Conservation (phyloP, 1,140 invertebrate genomes). For the Heliconius hewitsoni region DNA sequence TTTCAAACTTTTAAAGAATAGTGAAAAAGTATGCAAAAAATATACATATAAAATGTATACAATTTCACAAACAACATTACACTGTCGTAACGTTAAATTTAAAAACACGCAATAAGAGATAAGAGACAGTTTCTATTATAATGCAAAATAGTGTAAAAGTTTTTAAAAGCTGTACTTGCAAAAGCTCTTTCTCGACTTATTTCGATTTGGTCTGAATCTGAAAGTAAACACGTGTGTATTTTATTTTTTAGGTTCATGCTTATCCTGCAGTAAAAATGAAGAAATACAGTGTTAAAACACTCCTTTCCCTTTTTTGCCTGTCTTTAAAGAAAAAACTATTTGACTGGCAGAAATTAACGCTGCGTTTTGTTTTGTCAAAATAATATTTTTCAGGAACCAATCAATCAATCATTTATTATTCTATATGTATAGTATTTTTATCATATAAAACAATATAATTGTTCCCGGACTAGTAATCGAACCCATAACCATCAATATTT, state of each 20-base stretch:
- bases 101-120: background rate
- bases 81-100: background rate
- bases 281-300: background rate
- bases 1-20: too few species aligned
- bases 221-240: background rate
- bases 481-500: too few species aligned
- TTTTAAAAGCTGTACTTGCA: background rate
- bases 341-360: too few species aligned
- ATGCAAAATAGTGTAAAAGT: background rate
- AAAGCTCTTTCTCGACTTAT: background rate
- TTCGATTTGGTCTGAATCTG: background rate
- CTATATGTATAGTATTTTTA: too few species aligned
- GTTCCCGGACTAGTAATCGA: too few species aligned
- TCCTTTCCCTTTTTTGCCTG: background rate
- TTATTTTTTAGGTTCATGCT: background rate
- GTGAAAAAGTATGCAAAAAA: background rate
- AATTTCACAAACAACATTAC: background rate
- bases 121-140: slow-evolving; percentile 2
- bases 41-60: background rate
- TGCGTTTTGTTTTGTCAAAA: too few species aligned
- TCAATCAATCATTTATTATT: too few species aligned
- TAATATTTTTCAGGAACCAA: too few species aligned
- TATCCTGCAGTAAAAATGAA: background rate
- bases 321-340: too few species aligned
- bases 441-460: too few species aligned